These are phyloP conservation scores for Vombatus ursinus DNA, from an alignment of 2,113 vertebrate species.

Conservation along the genomic window DNA sequence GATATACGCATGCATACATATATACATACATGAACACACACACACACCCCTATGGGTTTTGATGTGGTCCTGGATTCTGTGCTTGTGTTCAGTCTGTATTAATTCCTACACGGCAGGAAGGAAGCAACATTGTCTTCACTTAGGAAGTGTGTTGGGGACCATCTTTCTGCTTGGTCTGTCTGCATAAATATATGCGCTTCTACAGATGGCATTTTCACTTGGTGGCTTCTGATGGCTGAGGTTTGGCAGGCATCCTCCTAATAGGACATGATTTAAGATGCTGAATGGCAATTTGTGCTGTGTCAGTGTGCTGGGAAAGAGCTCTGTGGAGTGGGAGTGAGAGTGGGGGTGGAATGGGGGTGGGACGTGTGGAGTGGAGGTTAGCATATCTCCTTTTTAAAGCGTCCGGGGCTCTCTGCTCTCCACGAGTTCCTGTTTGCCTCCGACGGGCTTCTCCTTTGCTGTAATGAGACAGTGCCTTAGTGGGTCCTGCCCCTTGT, in stretches of 20 bases:
- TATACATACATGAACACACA: too few relatives aligned
- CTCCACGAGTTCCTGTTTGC: constrained; percentile 58
- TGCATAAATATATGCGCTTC: neutral
- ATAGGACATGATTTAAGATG: neutral
- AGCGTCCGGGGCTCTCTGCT: neutral
- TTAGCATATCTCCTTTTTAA: constrained; percentile 22
- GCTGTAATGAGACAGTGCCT: constrained; percentile 49
- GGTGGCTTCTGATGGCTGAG: constrained; percentile 3
- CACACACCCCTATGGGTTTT: neutral
- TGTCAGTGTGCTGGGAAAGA: constrained; percentile 51
- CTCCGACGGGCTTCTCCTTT: constrained; percentile 1
- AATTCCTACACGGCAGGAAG: neutral
- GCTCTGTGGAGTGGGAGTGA: neutral
- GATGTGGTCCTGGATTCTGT: neutral
- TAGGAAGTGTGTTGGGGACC: neutral
- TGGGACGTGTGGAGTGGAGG: neutral
- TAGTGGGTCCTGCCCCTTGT: constrained; percentile 37
- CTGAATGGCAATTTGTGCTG: constrained; percentile 19
- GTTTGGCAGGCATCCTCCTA: constrained; percentile 16
- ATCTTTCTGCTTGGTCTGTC: neutral
- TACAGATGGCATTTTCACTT: constrained; percentile 6
- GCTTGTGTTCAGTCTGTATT: neutral
- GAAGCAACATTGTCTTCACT: neutral
- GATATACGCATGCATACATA: too few relatives aligned
- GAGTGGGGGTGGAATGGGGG: neutral